Conservation (phyloP, 1,140 invertebrate species). For the Drosophila lacertosa region DNA sequence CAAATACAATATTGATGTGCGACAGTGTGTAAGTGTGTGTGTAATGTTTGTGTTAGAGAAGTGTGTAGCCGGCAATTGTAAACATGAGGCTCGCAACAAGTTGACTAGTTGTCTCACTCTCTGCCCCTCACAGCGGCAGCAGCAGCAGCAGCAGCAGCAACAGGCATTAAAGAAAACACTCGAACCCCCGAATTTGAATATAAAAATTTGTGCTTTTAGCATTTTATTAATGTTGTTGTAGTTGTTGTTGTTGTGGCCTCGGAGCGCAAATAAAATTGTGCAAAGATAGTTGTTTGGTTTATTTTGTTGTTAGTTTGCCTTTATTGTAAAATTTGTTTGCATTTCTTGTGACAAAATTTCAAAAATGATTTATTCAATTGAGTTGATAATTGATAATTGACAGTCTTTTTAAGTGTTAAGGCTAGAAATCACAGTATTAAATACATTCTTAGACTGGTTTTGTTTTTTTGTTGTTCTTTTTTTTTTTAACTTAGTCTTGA, state of each 20-base stretch:
- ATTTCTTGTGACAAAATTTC: constrained; percentile 37
- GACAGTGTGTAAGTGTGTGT: constrained; percentile 4
- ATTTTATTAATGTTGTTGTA: constrained; percentile 55
- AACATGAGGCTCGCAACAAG: neutral
- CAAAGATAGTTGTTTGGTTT: constrained; percentile 49
- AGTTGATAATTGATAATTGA: constrained; percentile 30
- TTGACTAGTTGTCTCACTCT: constrained; percentile 4
- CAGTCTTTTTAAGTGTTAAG: constrained; percentile 29
- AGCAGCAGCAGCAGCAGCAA: constrained; percentile 17
- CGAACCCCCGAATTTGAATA: constrained; percentile 70
- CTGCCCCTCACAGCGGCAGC: neutral
- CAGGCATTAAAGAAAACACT: constrained; percentile 66
- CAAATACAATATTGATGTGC: constrained; percentile 24
- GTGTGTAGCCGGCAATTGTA: neutral
- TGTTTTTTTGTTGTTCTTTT: constrained; percentile 2
- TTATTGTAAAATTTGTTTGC: constrained; percentile 52
- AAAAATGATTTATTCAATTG: constrained; percentile 51
- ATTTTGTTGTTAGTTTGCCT: constrained; percentile 56
- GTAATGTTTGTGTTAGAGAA: neutral
- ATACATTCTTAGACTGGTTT: constrained; percentile 35
- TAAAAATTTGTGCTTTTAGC: constrained; percentile 44
- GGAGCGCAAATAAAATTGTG: constrained; percentile 69
- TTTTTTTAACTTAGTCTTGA: constrained; percentile 15
- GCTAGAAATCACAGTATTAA: constrained; percentile 37
- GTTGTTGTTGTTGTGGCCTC: constrained; percentile 35